phyloP scores from a whole-genome alignment of 2,888 invertebrate species.

The Chloroclysta siterata region DNA sequence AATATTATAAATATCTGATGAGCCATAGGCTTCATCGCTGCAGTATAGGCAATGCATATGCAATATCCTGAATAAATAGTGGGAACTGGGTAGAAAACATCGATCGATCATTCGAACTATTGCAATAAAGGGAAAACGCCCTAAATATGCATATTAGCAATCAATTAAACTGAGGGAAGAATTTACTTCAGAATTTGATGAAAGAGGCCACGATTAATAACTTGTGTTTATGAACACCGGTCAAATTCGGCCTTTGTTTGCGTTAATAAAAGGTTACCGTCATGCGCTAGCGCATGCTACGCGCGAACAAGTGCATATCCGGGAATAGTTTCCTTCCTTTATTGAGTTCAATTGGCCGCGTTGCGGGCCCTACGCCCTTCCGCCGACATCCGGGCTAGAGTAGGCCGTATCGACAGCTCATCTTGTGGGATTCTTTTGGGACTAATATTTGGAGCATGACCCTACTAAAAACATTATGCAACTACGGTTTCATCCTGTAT shows the following conservation, averaged over 20 bases:
- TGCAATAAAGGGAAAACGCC: too few relatives aligned
- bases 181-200: not conserved
- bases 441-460: not conserved
- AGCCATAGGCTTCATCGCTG: too few relatives aligned
- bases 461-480: too few relatives aligned
- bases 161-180: too few relatives aligned
- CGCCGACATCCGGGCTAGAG: constrained; percentile 62
- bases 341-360: constrained; percentile 68
- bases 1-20: too few relatives aligned
- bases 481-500: too few relatives aligned
- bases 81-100: too few relatives aligned
- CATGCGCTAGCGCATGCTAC: constrained; percentile 29
- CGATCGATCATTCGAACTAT: too few relatives aligned
- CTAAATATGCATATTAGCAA: too few relatives aligned
- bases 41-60: too few relatives aligned
- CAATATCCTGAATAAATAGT: too few relatives aligned
- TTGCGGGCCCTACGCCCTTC: constrained; percentile 65
- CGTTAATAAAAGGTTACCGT: constrained; percentile 7
- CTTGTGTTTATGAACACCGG: not conserved
- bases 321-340: constrained; percentile 50
- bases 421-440: constrained; percentile 22
- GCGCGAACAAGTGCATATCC: constrained; percentile 68
- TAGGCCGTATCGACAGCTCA: constrained; percentile 32
- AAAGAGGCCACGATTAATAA: not conserved
- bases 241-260: constrained; percentile 9